Base-by-base conservation (phyloP, 2,888 invertebrate species). In the Rhodophaea formosa region DNA sequence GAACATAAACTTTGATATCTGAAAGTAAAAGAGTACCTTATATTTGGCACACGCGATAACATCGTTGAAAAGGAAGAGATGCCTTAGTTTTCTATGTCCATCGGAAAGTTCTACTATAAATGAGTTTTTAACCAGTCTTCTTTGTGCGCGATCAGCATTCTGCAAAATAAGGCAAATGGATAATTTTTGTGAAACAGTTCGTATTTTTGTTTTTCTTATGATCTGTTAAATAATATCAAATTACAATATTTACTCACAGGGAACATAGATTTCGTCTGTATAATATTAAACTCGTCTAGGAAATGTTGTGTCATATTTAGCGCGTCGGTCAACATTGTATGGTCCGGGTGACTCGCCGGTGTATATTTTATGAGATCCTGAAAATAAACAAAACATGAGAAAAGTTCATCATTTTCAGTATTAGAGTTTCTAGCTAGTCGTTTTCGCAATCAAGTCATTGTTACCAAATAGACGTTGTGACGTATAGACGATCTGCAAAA, bases 41-140 rank as follows among this genome's bases (percentile, higher is more conserved):
- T 97, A 97, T 91, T 97, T 98, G 72, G 98, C 97, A 90, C 98
- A 98, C 56, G 98, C 97, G 68, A 98, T 95, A 53, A 98, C 96
- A 82, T 98, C 98, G 77, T 97, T 98, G 83, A 98, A 98, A 15
- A 98, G 93, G 86, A 98, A 98, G 64, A 98, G 91, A 92, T 98
- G 98, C 61, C 98, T 93, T 64, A 98, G 86, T 87, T 98, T 98
- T 60, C 98, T 93, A 83, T 96, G 96, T 10, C 96, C 96, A 77
- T 97, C 97, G 3, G 96, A 95, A 58, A 97, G 92, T 86, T 98
- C 98, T 17, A 98, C 98, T 63, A 98, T 96, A 79, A 98, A 97
- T 0, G 98, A 97, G 84, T 98, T 98, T 85, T 97, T 98, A 30
- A 98, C 97, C 74, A 98, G 93, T 79, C 97, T 94, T 64, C 97